Percentiles rank a stretch among this genome's conserved stretches.
phyloP scores from a whole-genome alignment of 1,140 invertebrate genomes.

The Drosophila arawakana region DNA sequence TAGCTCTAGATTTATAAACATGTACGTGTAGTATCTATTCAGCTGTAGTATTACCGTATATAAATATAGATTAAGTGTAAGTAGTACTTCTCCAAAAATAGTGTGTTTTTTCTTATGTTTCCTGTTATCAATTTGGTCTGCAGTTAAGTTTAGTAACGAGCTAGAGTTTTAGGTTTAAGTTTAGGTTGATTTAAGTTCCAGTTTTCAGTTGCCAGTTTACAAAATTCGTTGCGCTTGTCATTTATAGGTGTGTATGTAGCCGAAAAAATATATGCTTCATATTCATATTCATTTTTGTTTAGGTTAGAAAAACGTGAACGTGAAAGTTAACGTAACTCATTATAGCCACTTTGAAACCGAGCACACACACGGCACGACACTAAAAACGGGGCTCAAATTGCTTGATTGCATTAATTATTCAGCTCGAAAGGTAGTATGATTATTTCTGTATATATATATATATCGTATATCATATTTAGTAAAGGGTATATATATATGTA shows the following conservation, averaged over 20 bases:
- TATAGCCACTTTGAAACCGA: conserved; percentile 63
- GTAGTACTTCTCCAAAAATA: conserved; percentile 39
- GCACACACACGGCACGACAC: conserved; percentile 36
- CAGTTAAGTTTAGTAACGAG: conserved; percentile 28
- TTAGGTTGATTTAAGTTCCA: conserved; percentile 21
- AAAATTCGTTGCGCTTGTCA: conserved; percentile 26
- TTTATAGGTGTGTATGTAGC: no score
- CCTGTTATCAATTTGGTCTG: conserved; percentile 47
- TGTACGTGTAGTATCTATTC: background rate
- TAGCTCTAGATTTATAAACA: conserved; percentile 53
- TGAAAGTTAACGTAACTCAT: conserved; percentile 13
- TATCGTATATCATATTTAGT: conserved; percentile 3
- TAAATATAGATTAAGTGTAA: background rate
- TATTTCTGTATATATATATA: background rate
- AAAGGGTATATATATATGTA: conserved; percentile 4
- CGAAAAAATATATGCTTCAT: background rate
- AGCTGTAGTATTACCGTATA: background rate
- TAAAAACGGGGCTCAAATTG: conserved; percentile 59
- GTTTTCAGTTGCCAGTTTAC: conserved; percentile 15
- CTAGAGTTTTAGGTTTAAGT: conserved; percentile 22
- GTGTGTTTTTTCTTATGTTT: conserved; percentile 13
- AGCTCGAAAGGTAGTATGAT: conserved; percentile 54
- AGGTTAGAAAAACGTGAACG: conserved; percentile 16
- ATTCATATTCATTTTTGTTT: conserved; percentile 3
- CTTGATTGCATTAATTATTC: conserved; percentile 83